Conservation (phyloP, 2,888 invertebrate species). For the Agonopterix heracliana region DNA sequence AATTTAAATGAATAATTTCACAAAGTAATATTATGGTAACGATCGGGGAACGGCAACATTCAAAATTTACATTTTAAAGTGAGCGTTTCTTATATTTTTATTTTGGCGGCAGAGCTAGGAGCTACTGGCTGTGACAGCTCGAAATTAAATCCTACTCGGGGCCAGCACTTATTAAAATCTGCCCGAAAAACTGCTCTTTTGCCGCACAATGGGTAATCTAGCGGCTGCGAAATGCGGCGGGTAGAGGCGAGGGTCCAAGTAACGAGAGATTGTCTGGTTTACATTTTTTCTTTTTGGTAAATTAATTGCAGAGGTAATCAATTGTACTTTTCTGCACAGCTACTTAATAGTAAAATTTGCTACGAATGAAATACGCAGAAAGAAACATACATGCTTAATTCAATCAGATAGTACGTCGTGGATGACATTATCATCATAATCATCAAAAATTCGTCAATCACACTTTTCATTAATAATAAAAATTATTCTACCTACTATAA, state of each 20-base stretch:
- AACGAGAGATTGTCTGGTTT: background rate
- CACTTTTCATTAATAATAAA: too few relatives aligned
- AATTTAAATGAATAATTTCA: too few relatives aligned
- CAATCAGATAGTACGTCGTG: too few relatives aligned
- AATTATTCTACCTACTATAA: too few relatives aligned
- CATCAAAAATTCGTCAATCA: too few relatives aligned
- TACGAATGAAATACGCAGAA: too few relatives aligned
- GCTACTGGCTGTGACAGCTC: slow-evolving; percentile 50
- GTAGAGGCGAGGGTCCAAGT: background rate
- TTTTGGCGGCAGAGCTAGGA: slow-evolving; percentile 20
- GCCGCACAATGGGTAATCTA: slow-evolving; percentile 49
- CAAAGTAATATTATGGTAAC: background rate
- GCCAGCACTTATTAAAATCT: slow-evolving; percentile 58
- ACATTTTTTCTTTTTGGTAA: too few relatives aligned
- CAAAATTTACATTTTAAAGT: slow-evolving; percentile 12
- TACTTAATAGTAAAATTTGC: too few relatives aligned
- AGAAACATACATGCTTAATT: too few relatives aligned
- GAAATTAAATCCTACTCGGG: slow-evolving; percentile 54
- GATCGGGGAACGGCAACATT: background rate
- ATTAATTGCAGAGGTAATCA: too few relatives aligned
- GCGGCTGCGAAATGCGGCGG: slow-evolving; percentile 6
- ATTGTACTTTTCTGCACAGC: too few relatives aligned
- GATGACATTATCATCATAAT: too few relatives aligned
- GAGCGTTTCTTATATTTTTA: slow-evolving; percentile 18
- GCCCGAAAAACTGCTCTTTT: slow-evolving; percentile 58